A percentile compares a stretch with the other conserved stretches of the same genome.
phyloP scores from a whole-genome alignment of 2,113 vertebrate species.

The Hippocampus zosterae region DNA sequence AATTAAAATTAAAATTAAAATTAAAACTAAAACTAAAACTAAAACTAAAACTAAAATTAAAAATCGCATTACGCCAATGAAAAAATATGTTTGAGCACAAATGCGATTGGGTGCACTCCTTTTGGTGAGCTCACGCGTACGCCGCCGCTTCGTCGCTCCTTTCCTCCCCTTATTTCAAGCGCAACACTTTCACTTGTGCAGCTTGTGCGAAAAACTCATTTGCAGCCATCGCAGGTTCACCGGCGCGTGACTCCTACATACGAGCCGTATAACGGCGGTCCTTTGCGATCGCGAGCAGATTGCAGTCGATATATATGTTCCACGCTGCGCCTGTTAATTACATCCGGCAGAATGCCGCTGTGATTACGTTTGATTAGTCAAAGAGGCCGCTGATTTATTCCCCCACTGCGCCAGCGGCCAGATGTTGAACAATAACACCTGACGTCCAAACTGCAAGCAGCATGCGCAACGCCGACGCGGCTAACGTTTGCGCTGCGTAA shows the following conservation, averaged over 20 bases:
- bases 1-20: too few relatives aligned
- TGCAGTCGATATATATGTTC: constrained; percentile 26
- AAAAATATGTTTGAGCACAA: too few relatives aligned
- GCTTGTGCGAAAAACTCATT: not conserved
- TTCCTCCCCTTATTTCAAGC: not conserved
- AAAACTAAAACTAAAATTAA: too few relatives aligned
- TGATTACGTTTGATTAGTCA: constrained; percentile 66
- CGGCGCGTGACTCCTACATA: not conserved
- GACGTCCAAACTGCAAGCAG: not conserved
- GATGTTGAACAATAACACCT: constrained; percentile 43
- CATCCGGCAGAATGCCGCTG: constrained; percentile 38
- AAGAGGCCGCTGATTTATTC: constrained; percentile 64
- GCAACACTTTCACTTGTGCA: not conserved
- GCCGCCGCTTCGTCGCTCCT: too few relatives aligned
- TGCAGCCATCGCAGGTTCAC: not conserved
- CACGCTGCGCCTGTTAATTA: constrained; percentile 52
- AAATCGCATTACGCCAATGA: too few relatives aligned
- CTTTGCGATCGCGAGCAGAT: constrained; percentile 34
- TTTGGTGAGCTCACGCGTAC: too few relatives aligned
- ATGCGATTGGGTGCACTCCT: too few relatives aligned
- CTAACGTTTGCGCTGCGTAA: not conserved
- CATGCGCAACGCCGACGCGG: not conserved
- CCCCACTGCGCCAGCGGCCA: constrained; percentile 41
- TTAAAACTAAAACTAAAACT: too few relatives aligned
- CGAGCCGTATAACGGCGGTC: constrained; percentile 30